Evolutionary conservation across 2,113 vertebrate species (phyloP).

Genomic region (Neoarius graeffei): DNA sequence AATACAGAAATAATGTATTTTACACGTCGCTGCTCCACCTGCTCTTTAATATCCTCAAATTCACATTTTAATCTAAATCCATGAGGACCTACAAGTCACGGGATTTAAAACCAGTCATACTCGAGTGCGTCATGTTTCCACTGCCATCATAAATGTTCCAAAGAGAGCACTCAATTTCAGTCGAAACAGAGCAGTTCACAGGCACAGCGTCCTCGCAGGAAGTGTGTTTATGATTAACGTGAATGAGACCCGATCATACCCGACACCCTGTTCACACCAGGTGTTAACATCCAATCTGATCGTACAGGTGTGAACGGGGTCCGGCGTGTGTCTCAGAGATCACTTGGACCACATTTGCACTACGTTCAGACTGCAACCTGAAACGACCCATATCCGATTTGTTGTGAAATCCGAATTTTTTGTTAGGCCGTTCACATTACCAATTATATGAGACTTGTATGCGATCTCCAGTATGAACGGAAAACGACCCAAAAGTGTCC

Average conservation of each 20-base stretch:
- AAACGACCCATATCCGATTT: no score
- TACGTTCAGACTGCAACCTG: no score
- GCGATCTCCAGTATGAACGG: no score
- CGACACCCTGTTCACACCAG: not conserved
- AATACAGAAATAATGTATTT: slow-evolving; percentile 45
- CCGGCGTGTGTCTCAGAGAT: not conserved
- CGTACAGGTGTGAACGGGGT: not conserved
- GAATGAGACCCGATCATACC: slow-evolving; percentile 24
- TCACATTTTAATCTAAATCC: slow-evolving; percentile 57
- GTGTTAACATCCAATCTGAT: not conserved
- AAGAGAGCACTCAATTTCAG: slow-evolving; percentile 25
- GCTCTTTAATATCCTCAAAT: slow-evolving; percentile 54
- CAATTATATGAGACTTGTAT: no score
- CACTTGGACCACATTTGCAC: not conserved
- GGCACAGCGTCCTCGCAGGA: slow-evolving; percentile 23
- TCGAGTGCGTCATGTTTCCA: slow-evolving; percentile 41
- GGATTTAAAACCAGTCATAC: slow-evolving; percentile 58
- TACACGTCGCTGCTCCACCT: slow-evolving; percentile 52
- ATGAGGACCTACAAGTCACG: slow-evolving; percentile 40
- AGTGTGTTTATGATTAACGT: slow-evolving; percentile 21
- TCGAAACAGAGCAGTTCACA: slow-evolving; percentile 26
- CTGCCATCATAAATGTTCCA: not conserved
- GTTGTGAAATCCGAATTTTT: no score
- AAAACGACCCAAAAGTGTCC: no score
- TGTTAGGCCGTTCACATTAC: no score